Base-by-base conservation (phyloP, 1,140 invertebrate species). In the Chelonus insularis region DNA sequence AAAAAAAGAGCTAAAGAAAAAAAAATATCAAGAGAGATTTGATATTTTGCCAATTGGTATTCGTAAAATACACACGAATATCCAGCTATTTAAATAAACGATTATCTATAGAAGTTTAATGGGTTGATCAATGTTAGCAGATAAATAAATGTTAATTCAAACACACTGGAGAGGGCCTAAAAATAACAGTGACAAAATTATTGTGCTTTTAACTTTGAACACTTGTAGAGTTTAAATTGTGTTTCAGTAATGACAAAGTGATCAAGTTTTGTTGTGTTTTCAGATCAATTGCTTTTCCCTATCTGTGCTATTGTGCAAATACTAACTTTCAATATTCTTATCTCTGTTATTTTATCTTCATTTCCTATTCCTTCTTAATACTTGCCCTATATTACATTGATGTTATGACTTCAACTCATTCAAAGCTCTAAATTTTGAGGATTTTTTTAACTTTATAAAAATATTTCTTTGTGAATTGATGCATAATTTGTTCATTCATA, bases 231-330 rank as follows among this genome's bases (percentile, higher is more conserved):
- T 37, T 16, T 20, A 61, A 61, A 61, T 61, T 61, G 59, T 51
- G 8, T 21, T 25, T 36, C 39, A 61, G 47, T 61, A 61, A 61
- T 61, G 59, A 61, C 39, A 61, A 61, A 61, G 51, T 61, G 59
- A 61, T 61, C 29, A 23, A 55, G 51, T 61, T 61, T 61, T 55
- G 29, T 47, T 34, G 50, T 61, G 51, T 61, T 61, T 61, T 37
- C 51, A 55, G 59, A 55, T 61, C 59, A 23, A 61, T 61, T 61
- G 48, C 41, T 39, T 9, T 54, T 20, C 21, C 18, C 21, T 20
- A 50, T 23, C 48, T 14, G 48, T 16, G 58, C 52, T 60, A 16
- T 25, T 32, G 20, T 32, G 50, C 54, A 60, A 60, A 54, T 60
- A 54, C 50, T 20, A 25, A 43, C 39, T 55, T 61, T 45, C 59